Conservation (phyloP, 1,140 invertebrate species). For the Lepeophtheirus salmonis region DNA sequence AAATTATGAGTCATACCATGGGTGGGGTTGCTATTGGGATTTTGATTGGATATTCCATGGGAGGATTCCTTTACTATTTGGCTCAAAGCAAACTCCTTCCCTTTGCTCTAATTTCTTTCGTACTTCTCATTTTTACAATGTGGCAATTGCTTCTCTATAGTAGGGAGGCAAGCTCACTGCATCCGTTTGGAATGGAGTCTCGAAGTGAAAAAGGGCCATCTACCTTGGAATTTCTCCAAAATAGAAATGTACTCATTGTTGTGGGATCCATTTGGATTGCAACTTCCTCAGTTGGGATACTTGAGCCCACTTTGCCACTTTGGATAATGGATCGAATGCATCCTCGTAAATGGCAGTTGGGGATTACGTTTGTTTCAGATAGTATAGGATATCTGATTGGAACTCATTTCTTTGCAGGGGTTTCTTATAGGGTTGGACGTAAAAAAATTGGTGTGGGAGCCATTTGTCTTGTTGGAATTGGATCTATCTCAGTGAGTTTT, state of each 20-base stretch:
- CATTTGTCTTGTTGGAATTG: slow-evolving; percentile 40
- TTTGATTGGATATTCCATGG: slow-evolving; percentile 54
- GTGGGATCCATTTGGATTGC: slow-evolving; percentile 48
- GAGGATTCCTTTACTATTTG: slow-evolving; percentile 50
- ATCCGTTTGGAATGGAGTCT: slow-evolving; percentile 25
- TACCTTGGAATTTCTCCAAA: slow-evolving; percentile 37
- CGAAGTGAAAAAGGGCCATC: slow-evolving; percentile 22
- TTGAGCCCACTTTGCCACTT: slow-evolving; percentile 60
- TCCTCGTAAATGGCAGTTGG: slow-evolving; percentile 54
- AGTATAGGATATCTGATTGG: slow-evolving; percentile 59
- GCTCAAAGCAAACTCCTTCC: slow-evolving; percentile 46
- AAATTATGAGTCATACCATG: slow-evolving; percentile 51
- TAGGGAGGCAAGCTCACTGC: slow-evolving; percentile 32
- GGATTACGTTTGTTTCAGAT: slow-evolving; percentile 60
- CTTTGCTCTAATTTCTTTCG: slow-evolving; percentile 41
- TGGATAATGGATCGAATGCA: slow-evolving; percentile 52
- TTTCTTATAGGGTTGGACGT: slow-evolving; percentile 41
- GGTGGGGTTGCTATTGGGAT: slow-evolving; percentile 60
- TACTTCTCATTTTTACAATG: background rate
- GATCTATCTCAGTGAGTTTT: slow-evolving; percentile 39
- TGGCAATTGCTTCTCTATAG: background rate
- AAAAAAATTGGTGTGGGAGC: slow-evolving; percentile 40
- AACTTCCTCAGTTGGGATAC: slow-evolving; percentile 52
- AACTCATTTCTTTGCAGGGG: slow-evolving; percentile 49
- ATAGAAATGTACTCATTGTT: slow-evolving; percentile 35